These are phyloP conservation scores for Chymomyza caudatula DNA, from an alignment of 2,888 invertebrate species.

Conservation along the genomic window DNA sequence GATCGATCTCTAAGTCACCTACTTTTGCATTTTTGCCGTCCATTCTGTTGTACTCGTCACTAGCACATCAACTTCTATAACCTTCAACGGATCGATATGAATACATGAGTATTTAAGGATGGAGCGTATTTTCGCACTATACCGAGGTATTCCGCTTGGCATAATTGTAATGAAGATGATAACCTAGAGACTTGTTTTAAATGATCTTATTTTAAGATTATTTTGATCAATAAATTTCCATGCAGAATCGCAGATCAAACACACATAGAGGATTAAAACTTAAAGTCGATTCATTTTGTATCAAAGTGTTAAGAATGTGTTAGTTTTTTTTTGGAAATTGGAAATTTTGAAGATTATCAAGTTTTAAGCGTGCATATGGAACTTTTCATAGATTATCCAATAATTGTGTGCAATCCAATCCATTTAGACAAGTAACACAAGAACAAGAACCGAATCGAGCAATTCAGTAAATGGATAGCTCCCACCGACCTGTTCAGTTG, in stretches of 20 bases:
- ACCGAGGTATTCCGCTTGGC: too few relatives aligned
- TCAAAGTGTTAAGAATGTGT: background rate
- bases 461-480: slow-evolving; percentile 11
- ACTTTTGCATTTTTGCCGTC: too few relatives aligned
- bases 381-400: background rate
- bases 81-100: too few relatives aligned
- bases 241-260: background rate
- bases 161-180: too few relatives aligned
- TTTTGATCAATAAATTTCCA: background rate
- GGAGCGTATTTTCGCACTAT: too few relatives aligned
- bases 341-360: background rate
- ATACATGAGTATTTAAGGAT: too few relatives aligned
- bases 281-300: too few relatives aligned
- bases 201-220: background rate
- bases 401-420: background rate
- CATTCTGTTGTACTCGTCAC: too few relatives aligned
- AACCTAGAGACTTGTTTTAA: background rate
- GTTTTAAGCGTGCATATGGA: background rate
- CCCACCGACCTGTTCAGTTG: slow-evolving; percentile 48
- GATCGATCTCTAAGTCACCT: too few relatives aligned
- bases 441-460: background rate
- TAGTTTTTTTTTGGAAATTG: background rate
- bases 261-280: background rate
- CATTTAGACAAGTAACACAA: background rate
- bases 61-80: too few relatives aligned